Evolutionary conservation across 1,140 invertebrate species (phyloP).

Genomic region (Trichoplusia ni): DNA sequence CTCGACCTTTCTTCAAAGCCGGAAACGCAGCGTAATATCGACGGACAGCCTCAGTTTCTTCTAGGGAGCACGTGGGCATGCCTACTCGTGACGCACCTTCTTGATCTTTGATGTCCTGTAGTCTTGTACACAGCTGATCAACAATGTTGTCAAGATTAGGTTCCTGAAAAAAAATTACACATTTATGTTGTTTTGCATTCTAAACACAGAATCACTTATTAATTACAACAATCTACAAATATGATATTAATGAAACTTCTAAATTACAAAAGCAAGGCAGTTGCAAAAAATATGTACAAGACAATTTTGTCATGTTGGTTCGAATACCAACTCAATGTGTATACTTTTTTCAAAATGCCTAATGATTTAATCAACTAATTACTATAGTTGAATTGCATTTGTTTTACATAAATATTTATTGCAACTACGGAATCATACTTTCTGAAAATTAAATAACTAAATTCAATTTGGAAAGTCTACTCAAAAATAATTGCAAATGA

Average conservation of each 20-base stretch:
- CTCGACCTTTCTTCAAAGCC: constrained; percentile 75
- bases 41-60: constrained; percentile 79
- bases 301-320: too few species aligned
- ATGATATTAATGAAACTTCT: background rate
- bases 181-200: background rate
- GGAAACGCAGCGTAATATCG: constrained; percentile 82
- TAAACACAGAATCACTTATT: background rate
- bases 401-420: too few species aligned
- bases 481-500: too few species aligned
- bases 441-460: too few species aligned
- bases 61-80: constrained; percentile 75
- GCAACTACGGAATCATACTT: too few species aligned
- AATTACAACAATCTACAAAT: background rate
- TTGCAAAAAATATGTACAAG: too few species aligned
- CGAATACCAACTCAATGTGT: too few species aligned
- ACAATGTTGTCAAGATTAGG: constrained; percentile 72
- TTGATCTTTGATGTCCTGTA: constrained; percentile 74
- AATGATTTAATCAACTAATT: too few species aligned
- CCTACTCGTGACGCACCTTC: constrained; percentile 62
- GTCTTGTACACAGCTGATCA: constrained; percentile 72
- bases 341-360: too few species aligned
- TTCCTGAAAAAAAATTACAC: constrained; percentile 63
- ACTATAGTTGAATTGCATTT: too few species aligned
- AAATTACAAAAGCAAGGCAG: background rate
- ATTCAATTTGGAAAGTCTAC: too few species aligned